phyloP scores from a whole-genome alignment of 2,113 vertebrate genomes.

The Rhegmatorhina hoffmannsi region DNA sequence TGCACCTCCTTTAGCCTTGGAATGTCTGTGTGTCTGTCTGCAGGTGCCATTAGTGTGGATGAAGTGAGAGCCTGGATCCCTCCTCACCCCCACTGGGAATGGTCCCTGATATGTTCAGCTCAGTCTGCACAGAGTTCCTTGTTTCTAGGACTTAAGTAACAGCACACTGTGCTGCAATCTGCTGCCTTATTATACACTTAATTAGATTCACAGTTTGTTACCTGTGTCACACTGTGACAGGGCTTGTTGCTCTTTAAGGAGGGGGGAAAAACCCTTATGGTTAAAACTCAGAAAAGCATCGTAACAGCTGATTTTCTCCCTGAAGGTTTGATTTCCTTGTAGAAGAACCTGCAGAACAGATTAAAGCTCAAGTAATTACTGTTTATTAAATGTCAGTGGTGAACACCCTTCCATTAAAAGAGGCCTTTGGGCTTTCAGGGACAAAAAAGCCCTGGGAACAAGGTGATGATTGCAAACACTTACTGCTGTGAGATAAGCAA shows the following conservation, averaged over 20 bases:
- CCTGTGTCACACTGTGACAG: constrained; percentile 7
- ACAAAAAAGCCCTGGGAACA: background rate
- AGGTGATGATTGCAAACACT: background rate
- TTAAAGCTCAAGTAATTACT: background rate
- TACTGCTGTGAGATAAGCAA: background rate
- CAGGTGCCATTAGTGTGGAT: background rate
- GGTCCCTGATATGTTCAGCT: background rate
- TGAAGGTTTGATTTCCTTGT: background rate
- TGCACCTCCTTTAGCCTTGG: background rate
- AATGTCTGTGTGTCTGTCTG: background rate
- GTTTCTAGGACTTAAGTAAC: background rate
- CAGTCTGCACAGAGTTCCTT: rapidly evolving
- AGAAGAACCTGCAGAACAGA: background rate
- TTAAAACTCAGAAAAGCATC: background rate
- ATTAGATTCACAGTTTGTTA: constrained; percentile 55
- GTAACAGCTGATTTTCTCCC: background rate
- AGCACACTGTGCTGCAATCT: constrained; percentile 42
- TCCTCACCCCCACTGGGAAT: background rate
- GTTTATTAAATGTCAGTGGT: background rate
- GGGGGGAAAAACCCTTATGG: background rate
- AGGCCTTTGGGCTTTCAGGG: background rate
- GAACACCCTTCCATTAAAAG: background rate
- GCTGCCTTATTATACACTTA: constrained; percentile 52
- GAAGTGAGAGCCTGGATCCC: background rate
- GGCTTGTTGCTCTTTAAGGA: background rate